Base-by-base conservation (phyloP, 2,888 invertebrate species). In the Agonopterix subpropinquella region DNA sequence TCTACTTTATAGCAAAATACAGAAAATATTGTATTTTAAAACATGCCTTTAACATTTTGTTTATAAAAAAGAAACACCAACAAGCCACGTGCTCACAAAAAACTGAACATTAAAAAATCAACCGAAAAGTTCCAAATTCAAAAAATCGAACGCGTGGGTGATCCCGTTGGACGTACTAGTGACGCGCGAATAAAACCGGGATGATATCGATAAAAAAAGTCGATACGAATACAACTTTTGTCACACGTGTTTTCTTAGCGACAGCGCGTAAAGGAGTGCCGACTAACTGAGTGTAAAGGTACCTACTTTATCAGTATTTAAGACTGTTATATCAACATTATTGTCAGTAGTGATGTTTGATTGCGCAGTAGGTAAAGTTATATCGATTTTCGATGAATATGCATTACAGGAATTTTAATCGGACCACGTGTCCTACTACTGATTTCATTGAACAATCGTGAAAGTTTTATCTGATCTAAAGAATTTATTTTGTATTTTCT, bases 1-100 rank as follows among this genome's bases (percentile, higher is more conserved):
- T 45, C 70, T 80, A 79, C 64, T 80, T 79, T 65, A 80, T 80
- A 49, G 80, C 59, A 44, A 79, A 80, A 67, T 80, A 74, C 64
- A 77, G 54, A 55, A 71, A 76, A 72, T 77, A 58, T 54, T 77
- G 74, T 71, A 68, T 70, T 53, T 64, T 61, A 53, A 51, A 61
- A 49, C 54, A 59, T 57, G 63, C 65, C 62, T 69, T 61, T 65
- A 73, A 55, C 80, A 80, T 80, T 62, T 73, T 76, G 65, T 63
- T 55, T 51, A n/a, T 56, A 50, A 61, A 54, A 48, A 36, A 47
- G 15, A 47, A 45, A 58, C 56, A 53, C 52, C 53, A 44, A 54
- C 37, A 51, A 51, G 58, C 61, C 55, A 59, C 66, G 59, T 65
- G 67, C 50, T 57, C 61, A 55, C 54, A 53, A 61, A 63, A 59